Conservation (phyloP, 1,140 invertebrate species). For the Trigoniulus corallinus region DNA sequence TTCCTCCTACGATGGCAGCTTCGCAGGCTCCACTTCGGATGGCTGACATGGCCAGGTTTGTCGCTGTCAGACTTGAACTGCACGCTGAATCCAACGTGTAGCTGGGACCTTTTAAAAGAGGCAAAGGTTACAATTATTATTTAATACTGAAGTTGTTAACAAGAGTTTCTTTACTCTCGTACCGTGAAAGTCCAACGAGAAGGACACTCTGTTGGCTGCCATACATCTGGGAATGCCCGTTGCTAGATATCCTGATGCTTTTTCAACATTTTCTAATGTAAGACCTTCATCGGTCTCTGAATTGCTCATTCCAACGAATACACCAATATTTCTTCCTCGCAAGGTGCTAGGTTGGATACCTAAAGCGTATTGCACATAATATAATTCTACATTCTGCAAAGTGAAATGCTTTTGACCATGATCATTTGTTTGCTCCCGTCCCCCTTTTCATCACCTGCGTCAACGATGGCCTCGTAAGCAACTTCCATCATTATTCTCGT, state of each 20-base stretch:
- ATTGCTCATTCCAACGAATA: conserved; percentile 72
- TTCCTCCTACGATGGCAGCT: conserved; percentile 76
- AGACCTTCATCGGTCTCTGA: conserved; percentile 74
- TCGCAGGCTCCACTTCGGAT: conserved; percentile 77
- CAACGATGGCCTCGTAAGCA: no score
- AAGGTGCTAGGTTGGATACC: conserved; percentile 59
- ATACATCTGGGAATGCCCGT: conserved; percentile 84
- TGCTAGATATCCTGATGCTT: conserved; percentile 76
- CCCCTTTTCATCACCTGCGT: no score
- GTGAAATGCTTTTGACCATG: no score
- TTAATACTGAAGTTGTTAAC: background rate
- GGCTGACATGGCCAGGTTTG: conserved; percentile 67
- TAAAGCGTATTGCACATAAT: no score
- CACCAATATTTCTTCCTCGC: conserved; percentile 70
- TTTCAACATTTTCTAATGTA: conserved; percentile 44
- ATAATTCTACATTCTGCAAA: no score
- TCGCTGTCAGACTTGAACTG: conserved; percentile 74
- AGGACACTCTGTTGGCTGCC: conserved; percentile 92
- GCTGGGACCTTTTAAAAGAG: conserved; percentile 50
- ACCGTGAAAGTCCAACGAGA: conserved; percentile 76
- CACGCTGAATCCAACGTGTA: conserved; percentile 89
- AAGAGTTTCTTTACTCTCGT: conserved; percentile 4
- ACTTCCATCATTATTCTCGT: no score
- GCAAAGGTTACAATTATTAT: background rate
- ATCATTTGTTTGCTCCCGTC: no score